Conservation (phyloP, 2,888 invertebrate species). For the Mayetiola destructor region DNA sequence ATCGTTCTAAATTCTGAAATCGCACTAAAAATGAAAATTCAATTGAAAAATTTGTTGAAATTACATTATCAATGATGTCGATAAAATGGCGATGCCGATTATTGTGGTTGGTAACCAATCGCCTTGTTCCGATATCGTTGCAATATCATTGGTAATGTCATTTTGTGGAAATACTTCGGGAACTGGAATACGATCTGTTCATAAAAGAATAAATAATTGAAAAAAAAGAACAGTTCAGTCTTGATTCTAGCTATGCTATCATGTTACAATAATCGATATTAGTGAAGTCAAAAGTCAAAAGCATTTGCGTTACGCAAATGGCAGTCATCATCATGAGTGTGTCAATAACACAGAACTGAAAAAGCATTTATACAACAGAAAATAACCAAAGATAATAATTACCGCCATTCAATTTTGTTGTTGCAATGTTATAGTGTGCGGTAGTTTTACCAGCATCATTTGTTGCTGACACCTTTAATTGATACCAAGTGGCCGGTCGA, state of each 20-base stretch:
- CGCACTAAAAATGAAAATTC: background rate
- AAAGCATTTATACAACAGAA: too few species aligned
- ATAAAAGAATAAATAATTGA: background rate
- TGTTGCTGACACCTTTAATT: slow-evolving; percentile 43
- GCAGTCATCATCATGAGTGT: too few species aligned
- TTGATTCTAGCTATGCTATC: background rate
- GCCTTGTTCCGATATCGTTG: background rate
- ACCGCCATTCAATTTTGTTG: slow-evolving; percentile 40
- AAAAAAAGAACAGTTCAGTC: background rate
- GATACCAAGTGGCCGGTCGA: slow-evolving; percentile 44
- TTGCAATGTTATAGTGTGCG: slow-evolving; percentile 45
- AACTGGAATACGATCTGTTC: slow-evolving; percentile 5
- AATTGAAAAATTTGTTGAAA: background rate
- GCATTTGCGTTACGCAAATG: too few species aligned
- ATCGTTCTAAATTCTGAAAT: too few species aligned
- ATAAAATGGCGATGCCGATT: background rate
- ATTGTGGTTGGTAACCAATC: slow-evolving; percentile 13
- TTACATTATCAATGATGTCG: slow-evolving; percentile 5
- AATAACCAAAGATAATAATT: too few species aligned
- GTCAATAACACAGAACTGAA: too few species aligned
- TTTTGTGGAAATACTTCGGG: slow-evolving; percentile 13
- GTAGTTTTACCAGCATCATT: slow-evolving; percentile 48
- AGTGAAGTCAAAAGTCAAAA: slow-evolving; percentile 31
- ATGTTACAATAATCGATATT: slow-evolving; percentile 30
- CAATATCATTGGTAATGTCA: background rate